A percentile compares a stretch with the other conserved stretches of the same genome.
These are phyloP conservation scores for Turritopsis rubra DNA, from an alignment of 30 jellyfish, hydroid and myxozoan species.

Conservation along the genomic window DNA sequence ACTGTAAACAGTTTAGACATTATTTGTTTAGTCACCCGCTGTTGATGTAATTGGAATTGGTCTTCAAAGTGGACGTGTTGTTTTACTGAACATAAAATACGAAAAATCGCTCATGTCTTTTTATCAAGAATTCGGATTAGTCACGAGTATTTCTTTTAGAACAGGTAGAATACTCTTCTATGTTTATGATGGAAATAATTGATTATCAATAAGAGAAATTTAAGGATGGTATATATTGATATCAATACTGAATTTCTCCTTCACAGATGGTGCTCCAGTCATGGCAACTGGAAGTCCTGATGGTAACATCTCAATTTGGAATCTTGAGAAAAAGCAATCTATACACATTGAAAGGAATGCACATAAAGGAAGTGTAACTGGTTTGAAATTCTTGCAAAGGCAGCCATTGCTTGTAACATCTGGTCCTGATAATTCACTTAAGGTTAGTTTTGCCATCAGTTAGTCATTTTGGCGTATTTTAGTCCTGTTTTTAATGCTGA, in stretches of 20 bases:
- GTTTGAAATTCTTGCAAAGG: slow-evolving; percentile 71
- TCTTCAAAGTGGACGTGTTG: slow-evolving; percentile 57
- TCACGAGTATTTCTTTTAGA: slow-evolving; percentile 72
- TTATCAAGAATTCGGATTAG: slow-evolving; percentile 88
- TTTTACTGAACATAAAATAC: slow-evolving; percentile 61
- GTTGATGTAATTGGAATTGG: slow-evolving; percentile 90
- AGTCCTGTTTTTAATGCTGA: neutral
- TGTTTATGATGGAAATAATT: neutral
- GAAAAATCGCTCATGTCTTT: slow-evolving; percentile 66
- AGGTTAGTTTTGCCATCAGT: slow-evolving; percentile 56
- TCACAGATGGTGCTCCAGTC: slow-evolving; percentile 66
- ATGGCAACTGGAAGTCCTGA: slow-evolving; percentile 89
- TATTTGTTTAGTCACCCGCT: slow-evolving; percentile 76
- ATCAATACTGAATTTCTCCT: neutral
- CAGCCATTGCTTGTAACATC: slow-evolving; percentile 82
- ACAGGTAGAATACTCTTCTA: slow-evolving; percentile 67
- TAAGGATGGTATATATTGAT: neutral
- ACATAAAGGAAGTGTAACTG: slow-evolving; percentile 66
- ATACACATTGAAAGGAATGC: slow-evolving; percentile 40
- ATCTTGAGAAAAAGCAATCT: slow-evolving; percentile 59
- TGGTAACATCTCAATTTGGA: slow-evolving; percentile 88
- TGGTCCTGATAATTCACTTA: slow-evolving; percentile 74
- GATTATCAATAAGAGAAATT: neutral
- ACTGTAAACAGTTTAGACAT: neutral
- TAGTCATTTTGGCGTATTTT: neutral